These are phyloP conservation scores for Dunckerocampus dactyliophorus DNA, from an alignment of 2,113 vertebrate species.

Conservation along the genomic window DNA sequence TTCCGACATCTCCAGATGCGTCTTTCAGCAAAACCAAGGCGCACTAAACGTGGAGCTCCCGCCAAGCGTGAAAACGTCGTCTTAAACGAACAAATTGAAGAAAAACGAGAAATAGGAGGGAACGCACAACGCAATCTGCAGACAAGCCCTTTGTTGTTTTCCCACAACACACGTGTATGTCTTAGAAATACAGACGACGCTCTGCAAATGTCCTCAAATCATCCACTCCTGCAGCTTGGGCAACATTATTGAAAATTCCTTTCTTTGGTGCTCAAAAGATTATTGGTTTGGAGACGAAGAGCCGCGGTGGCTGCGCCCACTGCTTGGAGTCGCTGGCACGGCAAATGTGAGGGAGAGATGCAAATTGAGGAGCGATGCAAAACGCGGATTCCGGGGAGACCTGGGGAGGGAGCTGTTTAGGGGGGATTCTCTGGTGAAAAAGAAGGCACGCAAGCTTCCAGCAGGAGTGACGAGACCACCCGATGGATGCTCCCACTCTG, in stretches of 20 bases:
- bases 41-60: slow-evolving; percentile 44
- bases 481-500: no score
- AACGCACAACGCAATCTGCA: slow-evolving; percentile 27
- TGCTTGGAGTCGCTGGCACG: slow-evolving; percentile 56
- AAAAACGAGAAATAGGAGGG: slow-evolving; percentile 3
- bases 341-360: slow-evolving; percentile 70
- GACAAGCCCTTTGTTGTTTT: slow-evolving; percentile 59
- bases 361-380: slow-evolving; percentile 71
- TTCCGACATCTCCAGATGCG: slow-evolving; percentile 84
- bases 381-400: slow-evolving; percentile 64
- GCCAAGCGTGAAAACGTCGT: slow-evolving; percentile 34
- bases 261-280: slow-evolving; percentile 18
- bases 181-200: slow-evolving; percentile 32
- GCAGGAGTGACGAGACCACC: slow-evolving; percentile 18
- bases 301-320: slow-evolving; percentile 46
- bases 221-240: slow-evolving; percentile 34
- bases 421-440: slow-evolving; percentile 42
- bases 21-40: slow-evolving; percentile 56
- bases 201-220: slow-evolving; percentile 51
- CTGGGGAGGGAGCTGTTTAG: slow-evolving; percentile 52
- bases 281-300: slow-evolving; percentile 49
- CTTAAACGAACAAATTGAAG: slow-evolving; percentile 12
- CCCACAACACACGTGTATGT: slow-evolving; percentile 67
- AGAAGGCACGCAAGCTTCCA: slow-evolving; percentile 26
- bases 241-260: slow-evolving; percentile 53